Percentiles rank a stretch among this genome's conserved stretches.
Evolutionary conservation across 1,140 invertebrate species (phyloP).

Genomic region (Drosophila sturtevanti): DNA sequence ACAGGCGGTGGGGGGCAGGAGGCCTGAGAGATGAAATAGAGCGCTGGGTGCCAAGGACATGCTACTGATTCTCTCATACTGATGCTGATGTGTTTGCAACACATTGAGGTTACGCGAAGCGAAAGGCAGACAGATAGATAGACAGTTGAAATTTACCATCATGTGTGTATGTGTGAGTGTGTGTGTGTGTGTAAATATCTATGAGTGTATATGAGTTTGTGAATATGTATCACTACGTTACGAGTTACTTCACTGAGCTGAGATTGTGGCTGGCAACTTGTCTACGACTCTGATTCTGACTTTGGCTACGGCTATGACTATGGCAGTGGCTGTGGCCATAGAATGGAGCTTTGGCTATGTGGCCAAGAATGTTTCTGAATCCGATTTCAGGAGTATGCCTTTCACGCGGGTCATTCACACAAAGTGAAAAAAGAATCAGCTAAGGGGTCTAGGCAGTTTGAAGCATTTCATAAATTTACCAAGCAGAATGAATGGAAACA

Average conservation of each 20-base stretch:
- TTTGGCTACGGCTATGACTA: slow-evolving; percentile 23
- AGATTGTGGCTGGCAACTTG: slow-evolving; percentile 45
- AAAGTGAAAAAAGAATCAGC: not conserved
- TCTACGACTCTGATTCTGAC: slow-evolving; percentile 50
- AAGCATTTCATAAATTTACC: slow-evolving; percentile 40
- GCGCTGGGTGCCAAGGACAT: slow-evolving; percentile 62
- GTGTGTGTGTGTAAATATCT: slow-evolving; percentile 21
- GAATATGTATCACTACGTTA: slow-evolving; percentile 23
- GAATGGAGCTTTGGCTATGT: not conserved
- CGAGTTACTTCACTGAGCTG: slow-evolving; percentile 30
- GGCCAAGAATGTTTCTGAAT: slow-evolving; percentile 41
- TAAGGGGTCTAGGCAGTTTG: not conserved
- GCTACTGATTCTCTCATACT: slow-evolving; percentile 25
- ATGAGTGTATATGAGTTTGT: not conserved
- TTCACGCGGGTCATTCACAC: slow-evolving; percentile 37
- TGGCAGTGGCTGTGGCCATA: slow-evolving; percentile 36
- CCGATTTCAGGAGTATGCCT: slow-evolving; percentile 25
- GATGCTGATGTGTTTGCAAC: slow-evolving; percentile 58
- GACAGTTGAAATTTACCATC: slow-evolving; percentile 46
- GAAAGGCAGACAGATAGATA: slow-evolving; percentile 46
- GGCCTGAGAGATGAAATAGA: slow-evolving; percentile 32
- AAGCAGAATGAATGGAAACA: slow-evolving; percentile 32
- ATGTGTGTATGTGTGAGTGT: slow-evolving; percentile 35
- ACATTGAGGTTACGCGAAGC: slow-evolving; percentile 75
- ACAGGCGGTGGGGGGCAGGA: slow-evolving; percentile 1